phyloP scores from a whole-genome alignment of 2,888 invertebrate species.

The Cerastoderma edule region DNA sequence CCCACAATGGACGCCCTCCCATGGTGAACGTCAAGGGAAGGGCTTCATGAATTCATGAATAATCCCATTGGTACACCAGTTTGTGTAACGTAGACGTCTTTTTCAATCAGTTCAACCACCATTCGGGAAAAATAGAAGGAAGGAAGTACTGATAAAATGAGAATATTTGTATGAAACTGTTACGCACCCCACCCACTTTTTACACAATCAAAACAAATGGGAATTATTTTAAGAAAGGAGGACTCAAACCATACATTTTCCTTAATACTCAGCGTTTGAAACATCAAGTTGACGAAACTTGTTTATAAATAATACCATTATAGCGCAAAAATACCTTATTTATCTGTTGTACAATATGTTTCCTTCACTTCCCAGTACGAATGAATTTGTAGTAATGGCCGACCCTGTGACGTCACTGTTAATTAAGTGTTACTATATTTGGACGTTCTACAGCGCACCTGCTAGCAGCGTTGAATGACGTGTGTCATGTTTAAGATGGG shows the following conservation, averaged over 20 bases:
- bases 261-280: too few species aligned
- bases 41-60: too few species aligned
- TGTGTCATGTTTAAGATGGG: slow-evolving; percentile 7
- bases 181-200: slow-evolving; percentile 20
- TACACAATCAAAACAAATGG: too few species aligned
- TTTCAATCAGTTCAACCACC: too few species aligned
- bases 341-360: slow-evolving; percentile 2
- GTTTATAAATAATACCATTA: not conserved
- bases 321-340: not conserved
- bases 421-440: slow-evolving; percentile 63
- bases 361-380: slow-evolving; percentile 54
- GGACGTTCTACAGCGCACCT: slow-evolving; percentile 54
- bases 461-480: slow-evolving; percentile 15
- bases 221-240: too few species aligned
- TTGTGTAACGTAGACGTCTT: too few species aligned
- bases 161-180: slow-evolving; percentile 7
- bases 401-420: slow-evolving; percentile 56
- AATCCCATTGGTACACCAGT: too few species aligned
- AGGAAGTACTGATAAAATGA: not conserved
- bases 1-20: too few species aligned
- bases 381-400: slow-evolving; percentile 46
- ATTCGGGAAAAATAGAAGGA: not conserved
- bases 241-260: too few species aligned
- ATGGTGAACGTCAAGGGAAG: too few species aligned
- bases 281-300: too few species aligned